Conservation (phyloP, 2,888 invertebrate genomes). For the Ephialtes manifestator region DNA sequence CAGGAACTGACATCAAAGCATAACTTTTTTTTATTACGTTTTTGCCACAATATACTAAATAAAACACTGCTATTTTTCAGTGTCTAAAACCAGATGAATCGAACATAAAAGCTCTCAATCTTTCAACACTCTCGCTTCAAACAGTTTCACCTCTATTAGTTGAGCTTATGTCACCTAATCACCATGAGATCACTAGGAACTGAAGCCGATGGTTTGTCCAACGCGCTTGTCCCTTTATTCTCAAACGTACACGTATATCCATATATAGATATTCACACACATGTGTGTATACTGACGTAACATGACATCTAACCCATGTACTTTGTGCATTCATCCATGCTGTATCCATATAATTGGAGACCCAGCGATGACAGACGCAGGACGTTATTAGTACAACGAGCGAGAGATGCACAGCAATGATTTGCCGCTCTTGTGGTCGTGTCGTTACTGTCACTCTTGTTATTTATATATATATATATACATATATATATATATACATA, state of each 20-base stretch:
- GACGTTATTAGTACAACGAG: slow-evolving; percentile 51
- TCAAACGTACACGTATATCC: background rate
- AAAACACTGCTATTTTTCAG: too few relatives aligned
- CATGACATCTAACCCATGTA: background rate
- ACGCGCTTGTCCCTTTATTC: slow-evolving; percentile 23
- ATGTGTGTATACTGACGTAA: background rate
- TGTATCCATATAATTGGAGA: slow-evolving; percentile 27
- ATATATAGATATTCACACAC: background rate
- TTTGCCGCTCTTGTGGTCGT: slow-evolving; percentile 25
- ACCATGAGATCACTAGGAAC: slow-evolving; percentile 35
- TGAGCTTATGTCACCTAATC: slow-evolving; percentile 6
- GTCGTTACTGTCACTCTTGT: slow-evolving; percentile 19
- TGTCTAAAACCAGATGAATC: background rate
- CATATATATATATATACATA: background rate
- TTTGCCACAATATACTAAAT: too few relatives aligned
- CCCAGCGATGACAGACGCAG: slow-evolving; percentile 46
- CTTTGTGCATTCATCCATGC: background rate
- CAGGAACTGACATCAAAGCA: too few relatives aligned
- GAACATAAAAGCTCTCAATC: background rate
- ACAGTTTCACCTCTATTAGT: background rate
- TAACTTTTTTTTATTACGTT: too few relatives aligned
- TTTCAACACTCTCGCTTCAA: background rate
- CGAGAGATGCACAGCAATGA: slow-evolving; percentile 23
- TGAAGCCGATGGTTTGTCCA: slow-evolving; percentile 7
- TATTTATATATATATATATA: background rate